Evolutionary conservation across 2,113 vertebrate genomes (phyloP).

Genomic region (Sylvilagus bachmani): DNA sequence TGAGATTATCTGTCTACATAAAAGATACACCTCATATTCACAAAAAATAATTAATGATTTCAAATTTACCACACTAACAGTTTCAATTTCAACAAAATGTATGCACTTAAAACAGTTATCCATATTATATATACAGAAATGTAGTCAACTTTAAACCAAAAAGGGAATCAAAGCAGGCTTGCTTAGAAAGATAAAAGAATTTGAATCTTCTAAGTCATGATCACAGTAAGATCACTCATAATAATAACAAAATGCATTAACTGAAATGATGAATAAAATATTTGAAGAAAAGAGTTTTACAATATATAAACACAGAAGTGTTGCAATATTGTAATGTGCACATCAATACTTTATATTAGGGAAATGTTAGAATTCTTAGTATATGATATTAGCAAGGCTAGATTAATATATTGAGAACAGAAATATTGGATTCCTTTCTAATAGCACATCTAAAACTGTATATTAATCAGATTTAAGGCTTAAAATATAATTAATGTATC

Average conservation of each 20-base stretch:
- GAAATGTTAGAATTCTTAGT: background rate
- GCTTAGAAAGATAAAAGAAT: background rate
- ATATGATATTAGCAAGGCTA: background rate
- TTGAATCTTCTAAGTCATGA: background rate
- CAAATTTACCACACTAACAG: background rate
- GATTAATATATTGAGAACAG: background rate
- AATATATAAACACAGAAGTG: background rate
- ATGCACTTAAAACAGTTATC: background rate
- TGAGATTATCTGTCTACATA: background rate
- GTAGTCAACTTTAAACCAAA: background rate
- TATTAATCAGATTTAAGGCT: background rate
- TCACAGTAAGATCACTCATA: background rate
- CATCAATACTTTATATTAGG: background rate
- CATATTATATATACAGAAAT: background rate
- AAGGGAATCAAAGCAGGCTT: background rate
- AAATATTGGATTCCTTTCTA: background rate
- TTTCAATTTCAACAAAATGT: background rate
- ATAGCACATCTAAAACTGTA: background rate
- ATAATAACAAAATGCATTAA: background rate
- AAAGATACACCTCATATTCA: background rate
- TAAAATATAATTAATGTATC: background rate
- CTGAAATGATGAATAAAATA: background rate
- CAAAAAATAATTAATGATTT: background rate
- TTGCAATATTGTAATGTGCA: background rate
- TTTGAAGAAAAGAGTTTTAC: background rate